A percentile compares a stretch with the other conserved stretches of the same genome.
phyloP scores from a whole-genome alignment of 2,888 invertebrate genomes.

The Ceriagrion tenellum region DNA sequence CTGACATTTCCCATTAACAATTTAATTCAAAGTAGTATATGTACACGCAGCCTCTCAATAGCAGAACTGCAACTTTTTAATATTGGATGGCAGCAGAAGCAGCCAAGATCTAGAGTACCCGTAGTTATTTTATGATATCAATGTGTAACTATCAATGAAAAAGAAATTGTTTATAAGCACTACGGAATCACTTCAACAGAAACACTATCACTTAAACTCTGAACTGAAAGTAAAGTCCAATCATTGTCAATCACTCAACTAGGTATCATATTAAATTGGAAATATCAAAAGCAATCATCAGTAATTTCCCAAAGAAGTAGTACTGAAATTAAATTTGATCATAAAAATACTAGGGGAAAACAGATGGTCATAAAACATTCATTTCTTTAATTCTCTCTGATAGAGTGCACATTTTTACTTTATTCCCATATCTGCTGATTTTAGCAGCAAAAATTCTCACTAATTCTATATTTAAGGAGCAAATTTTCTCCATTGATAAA shows the following conservation, averaged over 20 bases:
- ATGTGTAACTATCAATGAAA: background rate
- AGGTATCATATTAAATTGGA: background rate
- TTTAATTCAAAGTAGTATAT: conserved; percentile 6
- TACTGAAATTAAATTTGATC: background rate
- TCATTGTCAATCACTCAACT: background rate
- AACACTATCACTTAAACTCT: background rate
- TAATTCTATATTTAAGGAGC: conserved; percentile 4
- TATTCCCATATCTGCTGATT: background rate
- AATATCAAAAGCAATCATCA: background rate
- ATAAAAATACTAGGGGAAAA: background rate
- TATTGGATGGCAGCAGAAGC: conserved; percentile 61
- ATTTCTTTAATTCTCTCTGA: background rate
- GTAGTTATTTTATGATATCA: conserved; percentile 43
- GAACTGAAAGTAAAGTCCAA: background rate
- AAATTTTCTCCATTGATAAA: background rate
- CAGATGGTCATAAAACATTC: background rate
- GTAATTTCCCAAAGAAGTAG: background rate
- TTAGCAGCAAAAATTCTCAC: background rate
- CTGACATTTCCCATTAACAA: conserved; percentile 17
- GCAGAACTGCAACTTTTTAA: conserved; percentile 41
- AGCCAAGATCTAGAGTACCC: conserved; percentile 64
- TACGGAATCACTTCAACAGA: background rate
- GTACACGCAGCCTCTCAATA: conserved; percentile 39
- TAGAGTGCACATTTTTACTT: background rate
- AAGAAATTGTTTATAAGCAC: background rate